These are phyloP conservation scores for Montifringilla adamsi DNA, from an alignment of 2,113 vertebrate genomes.

Conservation along the genomic window DNA sequence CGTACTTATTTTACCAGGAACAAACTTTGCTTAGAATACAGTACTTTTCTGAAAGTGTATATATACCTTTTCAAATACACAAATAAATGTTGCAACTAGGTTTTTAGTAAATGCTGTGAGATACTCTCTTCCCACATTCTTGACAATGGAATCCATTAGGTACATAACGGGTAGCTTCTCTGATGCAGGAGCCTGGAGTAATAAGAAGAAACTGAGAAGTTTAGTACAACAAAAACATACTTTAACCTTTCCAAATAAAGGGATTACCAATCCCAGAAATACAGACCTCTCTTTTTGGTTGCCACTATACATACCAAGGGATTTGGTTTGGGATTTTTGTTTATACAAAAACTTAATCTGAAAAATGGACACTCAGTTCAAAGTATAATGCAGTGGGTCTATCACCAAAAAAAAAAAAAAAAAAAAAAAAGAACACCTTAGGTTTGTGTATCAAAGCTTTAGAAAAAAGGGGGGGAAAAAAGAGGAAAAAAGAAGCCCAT, in stretches of 20 bases:
- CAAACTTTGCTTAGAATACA: constrained; percentile 50
- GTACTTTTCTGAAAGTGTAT: constrained; percentile 77
- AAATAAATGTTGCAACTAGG: constrained; percentile 99
- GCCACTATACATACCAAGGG: constrained; percentile 58
- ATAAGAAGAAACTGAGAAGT: constrained; percentile 98
- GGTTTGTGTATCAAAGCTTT: background rate
- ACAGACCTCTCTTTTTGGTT: constrained; percentile 70
- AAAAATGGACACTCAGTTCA: constrained; percentile 8
- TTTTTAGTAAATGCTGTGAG: constrained; percentile 99
- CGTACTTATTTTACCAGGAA: constrained; percentile 77
- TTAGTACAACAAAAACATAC: constrained; percentile 87
- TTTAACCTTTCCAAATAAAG: constrained; percentile 55
- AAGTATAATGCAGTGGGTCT: constrained; percentile 38
- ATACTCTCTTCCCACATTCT: constrained; percentile 99
- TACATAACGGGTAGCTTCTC: constrained; percentile 99
- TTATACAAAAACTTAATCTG: constrained; percentile 42
- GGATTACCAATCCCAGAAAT: constrained; percentile 70
- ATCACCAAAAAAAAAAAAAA: background rate
- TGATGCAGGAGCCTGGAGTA: constrained; percentile 89
- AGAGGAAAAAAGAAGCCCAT: constrained; percentile 13
- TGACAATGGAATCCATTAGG: constrained; percentile 99
- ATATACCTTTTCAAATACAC: constrained; percentile 99
- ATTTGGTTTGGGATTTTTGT: constrained; percentile 1
- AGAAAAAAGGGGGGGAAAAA: background rate
- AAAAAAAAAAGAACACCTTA: background rate